These are phyloP conservation scores for Drosophila asahinai DNA, from an alignment of 1,140 invertebrate species.

Conservation along the genomic window DNA sequence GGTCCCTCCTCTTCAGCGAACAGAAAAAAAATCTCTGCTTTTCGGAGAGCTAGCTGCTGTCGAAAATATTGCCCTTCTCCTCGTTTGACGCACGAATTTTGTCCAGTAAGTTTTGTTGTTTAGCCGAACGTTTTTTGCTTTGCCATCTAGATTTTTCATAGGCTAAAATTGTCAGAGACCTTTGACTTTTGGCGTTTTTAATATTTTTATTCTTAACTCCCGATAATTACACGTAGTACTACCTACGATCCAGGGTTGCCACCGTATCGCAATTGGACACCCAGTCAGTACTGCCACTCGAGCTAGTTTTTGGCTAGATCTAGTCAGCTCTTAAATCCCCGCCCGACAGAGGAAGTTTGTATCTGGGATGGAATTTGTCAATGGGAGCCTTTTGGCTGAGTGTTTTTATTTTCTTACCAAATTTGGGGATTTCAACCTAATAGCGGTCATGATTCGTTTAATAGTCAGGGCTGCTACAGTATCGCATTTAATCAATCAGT, in stretches of 20 bases:
- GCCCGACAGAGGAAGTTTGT: too few species aligned
- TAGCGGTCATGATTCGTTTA: too few species aligned
- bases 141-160: constrained; percentile 38
- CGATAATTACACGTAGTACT: constrained; percentile 48
- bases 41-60: constrained; percentile 6
- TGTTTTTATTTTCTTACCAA: too few species aligned
- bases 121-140: constrained; percentile 40
- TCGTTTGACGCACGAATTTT: constrained; percentile 39
- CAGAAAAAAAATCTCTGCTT: constrained; percentile 17
- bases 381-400: too few species aligned
- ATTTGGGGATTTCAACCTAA: too few species aligned
- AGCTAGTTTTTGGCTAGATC: background rate
- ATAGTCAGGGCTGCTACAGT: too few species aligned
- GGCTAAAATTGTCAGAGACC: background rate
- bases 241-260: constrained; percentile 12
- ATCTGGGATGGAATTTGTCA: too few species aligned
- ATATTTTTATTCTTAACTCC: constrained; percentile 46
- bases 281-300: background rate
- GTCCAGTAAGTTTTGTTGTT: constrained; percentile 13
- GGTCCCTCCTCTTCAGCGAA: background rate
- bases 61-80: constrained; percentile 26
- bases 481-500: too few species aligned
- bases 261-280: background rate
- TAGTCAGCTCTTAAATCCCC: too few species aligned
- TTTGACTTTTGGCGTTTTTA: constrained; percentile 16